phyloP scores from a whole-genome alignment of 2,113 vertebrate genomes.

The Scatophagus argus region DNA sequence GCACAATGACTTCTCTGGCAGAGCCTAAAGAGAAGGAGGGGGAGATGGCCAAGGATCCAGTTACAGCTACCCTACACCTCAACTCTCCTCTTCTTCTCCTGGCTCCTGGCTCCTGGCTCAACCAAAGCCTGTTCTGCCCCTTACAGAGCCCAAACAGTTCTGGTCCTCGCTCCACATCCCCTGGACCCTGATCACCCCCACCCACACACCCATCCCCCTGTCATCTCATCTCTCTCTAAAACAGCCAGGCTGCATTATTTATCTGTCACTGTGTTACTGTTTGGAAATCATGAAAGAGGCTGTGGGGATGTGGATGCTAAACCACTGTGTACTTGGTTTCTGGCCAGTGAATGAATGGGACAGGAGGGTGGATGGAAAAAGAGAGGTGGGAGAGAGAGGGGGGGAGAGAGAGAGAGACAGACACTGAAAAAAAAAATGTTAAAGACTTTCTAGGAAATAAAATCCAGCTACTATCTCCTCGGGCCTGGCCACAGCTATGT shows the following conservation, averaged over 20 bases:
- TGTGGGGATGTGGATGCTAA: slow-evolving; percentile 44
- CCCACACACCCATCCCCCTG: background rate
- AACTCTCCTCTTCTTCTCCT: slow-evolving; percentile 56
- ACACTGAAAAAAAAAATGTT: slow-evolving; percentile 6
- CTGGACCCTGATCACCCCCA: background rate
- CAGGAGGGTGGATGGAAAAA: background rate
- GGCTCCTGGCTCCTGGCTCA: slow-evolving; percentile 32
- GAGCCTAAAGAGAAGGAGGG: slow-evolving; percentile 31
- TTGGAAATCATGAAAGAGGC: slow-evolving; percentile 55
- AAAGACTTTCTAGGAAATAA: slow-evolving; percentile 43
- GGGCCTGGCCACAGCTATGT: slow-evolving; percentile 1
- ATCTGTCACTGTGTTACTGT: slow-evolving; percentile 67
- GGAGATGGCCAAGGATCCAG: slow-evolving; percentile 46
- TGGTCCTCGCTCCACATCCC: slow-evolving; percentile 30
- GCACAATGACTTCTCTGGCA: slow-evolving; percentile 67
- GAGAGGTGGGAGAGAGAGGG: background rate
- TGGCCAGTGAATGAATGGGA: slow-evolving; percentile 36
- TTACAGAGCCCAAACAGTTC: slow-evolving; percentile 48
- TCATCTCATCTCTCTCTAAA: slow-evolving; percentile 64
- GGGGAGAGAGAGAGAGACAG: background rate
- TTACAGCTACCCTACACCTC: slow-evolving; percentile 77
- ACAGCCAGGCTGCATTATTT: slow-evolving; percentile 69
- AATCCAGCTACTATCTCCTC: slow-evolving; percentile 39
- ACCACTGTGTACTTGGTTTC: slow-evolving; percentile 39
- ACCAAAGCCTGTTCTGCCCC: slow-evolving; percentile 30